Conservation (phyloP, 2,113 vertebrate genomes). For the Psittacula cyanocephala region DNA sequence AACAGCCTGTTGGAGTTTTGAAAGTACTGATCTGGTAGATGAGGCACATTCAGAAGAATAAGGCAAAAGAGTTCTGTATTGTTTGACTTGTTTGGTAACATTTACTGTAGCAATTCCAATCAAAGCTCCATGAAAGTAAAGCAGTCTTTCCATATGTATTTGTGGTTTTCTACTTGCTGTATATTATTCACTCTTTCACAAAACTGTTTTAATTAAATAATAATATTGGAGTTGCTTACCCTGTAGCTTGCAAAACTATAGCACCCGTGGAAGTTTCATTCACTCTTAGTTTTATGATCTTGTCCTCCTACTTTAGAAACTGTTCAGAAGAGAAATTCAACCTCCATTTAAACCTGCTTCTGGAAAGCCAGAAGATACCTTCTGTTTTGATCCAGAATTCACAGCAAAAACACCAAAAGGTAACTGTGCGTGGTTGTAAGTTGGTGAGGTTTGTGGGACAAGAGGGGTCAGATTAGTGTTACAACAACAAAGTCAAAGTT, state of each 20-base stretch:
- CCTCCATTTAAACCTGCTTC: constrained; percentile 95
- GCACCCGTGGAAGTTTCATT: neutral
- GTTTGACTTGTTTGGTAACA: neutral
- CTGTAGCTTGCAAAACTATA: neutral
- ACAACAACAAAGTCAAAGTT: neutral
- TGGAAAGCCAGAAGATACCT: constrained; percentile 96
- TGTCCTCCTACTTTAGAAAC: constrained; percentile 77
- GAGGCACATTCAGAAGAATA: neutral
- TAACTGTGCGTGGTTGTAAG: constrained; percentile 24
- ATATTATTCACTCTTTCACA: neutral
- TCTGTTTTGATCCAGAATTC: constrained; percentile 99
- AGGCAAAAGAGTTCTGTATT: neutral
- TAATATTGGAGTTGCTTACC: neutral
- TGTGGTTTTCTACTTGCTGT: neutral
- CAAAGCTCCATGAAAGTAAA: neutral
- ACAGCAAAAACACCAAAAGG: constrained; percentile 99
- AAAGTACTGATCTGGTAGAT: neutral
- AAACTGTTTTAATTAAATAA: neutral
- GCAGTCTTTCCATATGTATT: neutral
- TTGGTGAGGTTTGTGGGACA: neutral
- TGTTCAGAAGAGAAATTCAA: constrained; percentile 92
- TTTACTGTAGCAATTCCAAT: neutral
- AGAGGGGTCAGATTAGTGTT: neutral
- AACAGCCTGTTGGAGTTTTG: neutral
- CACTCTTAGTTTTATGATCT: neutral